A percentile compares a stretch with the other conserved stretches of the same genome.
Evolutionary conservation across 2,888 invertebrate species (phyloP).

Genomic region (Panzeria rudis): DNA sequence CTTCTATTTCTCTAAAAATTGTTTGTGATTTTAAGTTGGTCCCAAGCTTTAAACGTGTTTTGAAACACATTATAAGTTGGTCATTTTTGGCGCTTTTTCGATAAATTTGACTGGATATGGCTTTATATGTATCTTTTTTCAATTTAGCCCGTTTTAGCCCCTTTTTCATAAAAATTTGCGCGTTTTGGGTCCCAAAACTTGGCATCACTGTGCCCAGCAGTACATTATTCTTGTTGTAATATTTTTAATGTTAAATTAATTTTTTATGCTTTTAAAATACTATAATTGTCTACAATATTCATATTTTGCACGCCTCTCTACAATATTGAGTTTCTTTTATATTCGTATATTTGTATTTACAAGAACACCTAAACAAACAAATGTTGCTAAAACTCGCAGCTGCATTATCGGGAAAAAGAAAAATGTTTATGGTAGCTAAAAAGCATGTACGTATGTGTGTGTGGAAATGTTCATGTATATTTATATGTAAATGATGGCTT

Average conservation of each 20-base stretch:
- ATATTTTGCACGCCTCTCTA: constrained; percentile 7
- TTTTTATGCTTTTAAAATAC: constrained; percentile 3
- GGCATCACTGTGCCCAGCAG: too few species aligned
- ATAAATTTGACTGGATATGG: too few species aligned
- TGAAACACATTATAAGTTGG: too few species aligned
- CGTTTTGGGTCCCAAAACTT: too few species aligned
- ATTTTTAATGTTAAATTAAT: not conserved
- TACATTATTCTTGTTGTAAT: not conserved
- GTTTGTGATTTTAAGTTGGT: too few species aligned
- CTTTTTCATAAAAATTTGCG: too few species aligned
- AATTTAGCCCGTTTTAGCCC: too few species aligned
- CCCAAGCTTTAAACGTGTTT: too few species aligned
- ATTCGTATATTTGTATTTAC: too few species aligned
- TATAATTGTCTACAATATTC: constrained; percentile 16
- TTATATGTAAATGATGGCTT: constrained; percentile 5
- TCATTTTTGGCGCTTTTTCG: too few species aligned
- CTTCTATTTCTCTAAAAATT: too few species aligned
- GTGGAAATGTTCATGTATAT: not conserved
- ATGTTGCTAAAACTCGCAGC: constrained; percentile 16
- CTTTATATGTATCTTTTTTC: too few species aligned
- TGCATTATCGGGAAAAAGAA: constrained; percentile 25
- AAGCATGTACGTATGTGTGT: not conserved
- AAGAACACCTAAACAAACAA: constrained; percentile 20
- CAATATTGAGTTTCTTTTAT: not conserved
- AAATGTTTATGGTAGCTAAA: not conserved